phyloP scores from a whole-genome alignment of 2,797 vertebrate species.

The Xiphorhynchus erythropygius region DNA sequence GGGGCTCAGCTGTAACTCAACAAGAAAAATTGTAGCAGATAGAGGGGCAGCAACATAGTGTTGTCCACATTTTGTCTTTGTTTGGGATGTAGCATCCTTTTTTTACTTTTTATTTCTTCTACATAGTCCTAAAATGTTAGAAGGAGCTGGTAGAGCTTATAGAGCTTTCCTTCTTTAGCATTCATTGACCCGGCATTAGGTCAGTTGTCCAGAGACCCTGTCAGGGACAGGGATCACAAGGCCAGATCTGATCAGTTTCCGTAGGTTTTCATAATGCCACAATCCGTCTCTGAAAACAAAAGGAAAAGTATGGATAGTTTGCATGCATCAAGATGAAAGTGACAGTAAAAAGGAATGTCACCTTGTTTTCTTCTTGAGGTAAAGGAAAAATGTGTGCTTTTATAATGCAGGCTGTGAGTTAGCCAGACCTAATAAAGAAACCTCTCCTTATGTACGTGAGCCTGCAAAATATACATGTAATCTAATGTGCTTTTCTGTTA shows the following conservation, averaged over 20 bases:
- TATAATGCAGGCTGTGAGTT: background rate
- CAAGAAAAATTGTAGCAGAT: background rate
- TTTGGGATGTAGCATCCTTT: background rate
- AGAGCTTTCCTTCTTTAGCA: background rate
- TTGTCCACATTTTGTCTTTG: background rate
- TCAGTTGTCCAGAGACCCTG: background rate
- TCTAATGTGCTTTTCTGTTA: background rate
- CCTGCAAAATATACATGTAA: background rate
- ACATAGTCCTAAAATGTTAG: background rate
- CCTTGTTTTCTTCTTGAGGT: background rate
- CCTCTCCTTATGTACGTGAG: fast-evolving
- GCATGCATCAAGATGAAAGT: background rate
- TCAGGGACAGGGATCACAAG: background rate
- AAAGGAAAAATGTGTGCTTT: background rate
- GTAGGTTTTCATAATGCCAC: background rate
- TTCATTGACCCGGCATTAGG: background rate
- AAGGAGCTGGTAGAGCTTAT: background rate
- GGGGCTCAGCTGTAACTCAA: background rate
- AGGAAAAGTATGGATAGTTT: background rate
- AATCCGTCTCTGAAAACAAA: background rate
- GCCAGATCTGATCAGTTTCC: background rate
- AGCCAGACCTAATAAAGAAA: background rate
- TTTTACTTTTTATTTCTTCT: background rate
- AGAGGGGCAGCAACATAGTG: background rate
- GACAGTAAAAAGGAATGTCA: background rate